Conservation (phyloP, 2,888 invertebrate species). For the Synergus umbraculus region DNA sequence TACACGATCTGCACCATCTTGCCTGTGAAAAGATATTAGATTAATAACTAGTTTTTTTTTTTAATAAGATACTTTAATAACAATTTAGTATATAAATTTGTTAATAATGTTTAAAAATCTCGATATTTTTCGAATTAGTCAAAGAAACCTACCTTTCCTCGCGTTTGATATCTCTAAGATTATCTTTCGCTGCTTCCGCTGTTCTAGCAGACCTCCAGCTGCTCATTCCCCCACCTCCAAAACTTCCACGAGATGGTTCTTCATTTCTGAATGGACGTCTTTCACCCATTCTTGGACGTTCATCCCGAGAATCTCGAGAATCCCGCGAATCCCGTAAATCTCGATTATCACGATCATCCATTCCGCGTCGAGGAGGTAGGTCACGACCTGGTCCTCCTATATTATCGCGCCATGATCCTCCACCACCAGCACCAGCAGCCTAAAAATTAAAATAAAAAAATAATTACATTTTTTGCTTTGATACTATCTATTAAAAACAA, state of each 20-base stretch:
- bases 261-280: slow-evolving; percentile 9
- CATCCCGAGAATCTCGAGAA: slow-evolving; percentile 16
- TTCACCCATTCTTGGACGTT: slow-evolving; percentile 27
- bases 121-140: background rate
- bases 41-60: background rate
- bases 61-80: too few relatives aligned
- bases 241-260: slow-evolving; percentile 12
- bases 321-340: background rate
- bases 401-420: slow-evolving; percentile 45
- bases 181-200: background rate
- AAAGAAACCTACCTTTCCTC: slow-evolving; percentile 45
- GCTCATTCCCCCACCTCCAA: background rate
- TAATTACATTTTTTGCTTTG: background rate
- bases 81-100: too few relatives aligned
- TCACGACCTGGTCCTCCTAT: slow-evolving; percentile 26
- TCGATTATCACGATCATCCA: slow-evolving; percentile 30
- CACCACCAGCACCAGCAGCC: slow-evolving; percentile 42
- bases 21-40: slow-evolving; percentile 49
- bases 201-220: slow-evolving; percentile 11
- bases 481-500: background rate
- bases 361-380: slow-evolving; percentile 18
- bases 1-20: slow-evolving; percentile 66
- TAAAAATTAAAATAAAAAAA: slow-evolving; percentile 1
- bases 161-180: slow-evolving; percentile 39
- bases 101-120: background rate